These are phyloP conservation scores for Harpegnathos saltator DNA, from an alignment of 1,140 invertebrate species.

Conservation along the genomic window DNA sequence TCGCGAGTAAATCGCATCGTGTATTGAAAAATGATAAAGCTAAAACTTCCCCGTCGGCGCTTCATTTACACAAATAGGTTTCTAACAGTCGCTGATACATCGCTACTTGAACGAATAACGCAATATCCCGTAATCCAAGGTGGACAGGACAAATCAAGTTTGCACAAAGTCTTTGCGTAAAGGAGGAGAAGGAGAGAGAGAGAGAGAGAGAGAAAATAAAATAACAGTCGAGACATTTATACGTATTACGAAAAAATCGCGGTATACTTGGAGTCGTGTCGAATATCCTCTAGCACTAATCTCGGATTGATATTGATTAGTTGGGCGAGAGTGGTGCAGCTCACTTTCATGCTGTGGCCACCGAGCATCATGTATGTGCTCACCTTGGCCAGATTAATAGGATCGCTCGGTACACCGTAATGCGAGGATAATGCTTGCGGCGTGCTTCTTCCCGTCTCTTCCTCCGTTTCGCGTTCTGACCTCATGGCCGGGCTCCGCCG, in stretches of 20 bases:
- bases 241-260: conserved; percentile 2
- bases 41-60: not conserved
- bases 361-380: conserved; percentile 81
- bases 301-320: conserved; percentile 81
- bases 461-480: not conserved
- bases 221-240: conserved; percentile 44
- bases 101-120: not conserved
- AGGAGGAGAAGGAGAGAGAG: too few species aligned
- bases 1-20: too few species aligned
- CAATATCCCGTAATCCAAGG: too few species aligned
- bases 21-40: too few species aligned
- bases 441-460: not conserved
- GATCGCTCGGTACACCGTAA: conserved; percentile 74
- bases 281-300: conserved; percentile 72
- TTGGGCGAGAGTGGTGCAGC: conserved; percentile 78
- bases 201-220: too few species aligned
- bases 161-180: not conserved
- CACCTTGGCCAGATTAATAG: conserved; percentile 75
- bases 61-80: not conserved
- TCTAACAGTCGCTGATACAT: not conserved
- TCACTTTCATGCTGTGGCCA: conserved; percentile 79
- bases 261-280: conserved; percentile 22
- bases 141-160: too few species aligned
- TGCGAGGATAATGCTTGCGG: conserved; percentile 70
- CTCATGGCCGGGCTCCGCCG: not conserved